Evolutionary conservation across 2,888 invertebrate genomes (phyloP).

Genomic region (Nemotelus pantherinus): DNA sequence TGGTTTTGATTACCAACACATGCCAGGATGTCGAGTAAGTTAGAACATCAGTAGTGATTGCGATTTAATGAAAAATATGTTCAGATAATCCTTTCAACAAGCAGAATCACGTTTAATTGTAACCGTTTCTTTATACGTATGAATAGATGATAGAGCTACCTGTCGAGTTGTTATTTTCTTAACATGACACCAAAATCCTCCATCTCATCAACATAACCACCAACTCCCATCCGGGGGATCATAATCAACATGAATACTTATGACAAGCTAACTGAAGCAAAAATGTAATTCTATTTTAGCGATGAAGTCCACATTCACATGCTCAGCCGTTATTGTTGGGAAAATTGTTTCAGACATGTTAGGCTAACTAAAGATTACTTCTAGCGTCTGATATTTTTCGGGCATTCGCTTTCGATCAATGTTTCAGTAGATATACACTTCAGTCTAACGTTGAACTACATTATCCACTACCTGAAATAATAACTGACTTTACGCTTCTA

Average conservation of each 20-base stretch:
- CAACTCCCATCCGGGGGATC: neutral
- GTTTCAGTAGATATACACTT: neutral
- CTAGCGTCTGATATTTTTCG: too few species aligned
- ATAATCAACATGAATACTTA: constrained; percentile 7
- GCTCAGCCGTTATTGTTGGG: neutral
- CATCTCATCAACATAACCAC: constrained; percentile 2
- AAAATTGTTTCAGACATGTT: constrained; percentile 13
- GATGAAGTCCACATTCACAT: neutral
- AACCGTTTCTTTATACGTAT: too few species aligned
- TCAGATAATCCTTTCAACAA: too few species aligned
- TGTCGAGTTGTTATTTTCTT: too few species aligned
- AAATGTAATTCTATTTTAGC: constrained; percentile 3
- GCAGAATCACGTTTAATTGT: too few species aligned
- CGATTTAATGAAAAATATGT: too few species aligned
- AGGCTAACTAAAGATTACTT: neutral
- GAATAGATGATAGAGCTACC: too few species aligned
- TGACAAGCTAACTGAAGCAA: constrained; percentile 18
- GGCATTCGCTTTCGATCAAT: too few species aligned
- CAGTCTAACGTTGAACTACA: neutral
- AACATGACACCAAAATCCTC: neutral
- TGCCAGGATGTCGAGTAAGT: too few species aligned
- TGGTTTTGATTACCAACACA: too few species aligned
- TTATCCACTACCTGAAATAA: constrained; percentile 8
- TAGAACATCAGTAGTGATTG: too few species aligned
- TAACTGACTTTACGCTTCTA: constrained; percentile 1